Evolutionary conservation across 2,888 invertebrate genomes (phyloP), one percentile per base, ranked within the genome.

Genomic region (Lucinisca nassula): DNA sequence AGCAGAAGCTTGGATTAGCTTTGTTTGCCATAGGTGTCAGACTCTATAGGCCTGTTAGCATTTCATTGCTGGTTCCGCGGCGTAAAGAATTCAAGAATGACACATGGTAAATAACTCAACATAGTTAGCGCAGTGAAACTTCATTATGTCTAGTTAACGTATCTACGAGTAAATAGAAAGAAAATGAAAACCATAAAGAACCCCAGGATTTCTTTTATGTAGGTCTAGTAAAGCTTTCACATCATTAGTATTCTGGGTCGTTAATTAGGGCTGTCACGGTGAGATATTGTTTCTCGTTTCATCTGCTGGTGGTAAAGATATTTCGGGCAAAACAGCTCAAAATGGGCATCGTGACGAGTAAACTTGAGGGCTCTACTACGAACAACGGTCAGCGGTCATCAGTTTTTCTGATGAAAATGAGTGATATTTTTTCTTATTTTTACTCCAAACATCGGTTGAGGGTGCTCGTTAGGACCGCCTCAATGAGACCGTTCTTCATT

Each of bases 61-160:
- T 67, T 67, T 67, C 67, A 67, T 67, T 35, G 67, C 67, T 35
- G 8, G 4, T 35, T 35, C 30, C 8, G 67, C 32, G 67, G 67
- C 67, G 67, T 35, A 35, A 35, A 67, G 67, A 67, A 67, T 67
- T 67, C 67, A 14, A 21, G 35, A 67, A 35, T 67, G 67, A 67
- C 67, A 67, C 67, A 67, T 67, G 67, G 67, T 67, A 67, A 67
- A 67, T 67, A 67, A 67, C 67, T 67, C 67, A 67, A 67, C 67
- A 67, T 67, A 35, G 67, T 67, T 67, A 67, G 67, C 67, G 21
- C 67, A n/a, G 67, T 35, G 67, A 67, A 67, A 67, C 67, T 67
- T 67, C 67, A 67, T 67, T 67, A 67, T 30, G 35, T 67, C 67
- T 67, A 35, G 67, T 67, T 67, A 67, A 67, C 67, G 30, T 27